Conservation (phyloP, 2,113 vertebrate genomes). For the Tricholaema leucomelas region DNA sequence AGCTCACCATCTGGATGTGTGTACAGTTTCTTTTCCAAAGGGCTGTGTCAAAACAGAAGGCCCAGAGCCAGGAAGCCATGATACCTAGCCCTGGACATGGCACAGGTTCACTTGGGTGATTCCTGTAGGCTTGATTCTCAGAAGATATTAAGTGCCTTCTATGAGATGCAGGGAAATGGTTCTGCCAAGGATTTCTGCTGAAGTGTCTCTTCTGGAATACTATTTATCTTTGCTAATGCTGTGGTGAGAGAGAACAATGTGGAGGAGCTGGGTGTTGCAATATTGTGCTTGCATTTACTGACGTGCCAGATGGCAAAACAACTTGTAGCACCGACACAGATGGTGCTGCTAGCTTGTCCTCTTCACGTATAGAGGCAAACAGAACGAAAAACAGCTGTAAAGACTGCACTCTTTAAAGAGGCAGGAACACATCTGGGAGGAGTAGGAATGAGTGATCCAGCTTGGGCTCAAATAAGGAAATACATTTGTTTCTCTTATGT, state of each 20-base stretch:
- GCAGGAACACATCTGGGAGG: background rate
- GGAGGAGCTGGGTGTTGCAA: background rate
- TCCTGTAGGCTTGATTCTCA: background rate
- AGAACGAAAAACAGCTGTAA: background rate
- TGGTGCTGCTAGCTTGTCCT: background rate
- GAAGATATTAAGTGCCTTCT: background rate
- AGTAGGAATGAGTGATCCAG: fast-evolving
- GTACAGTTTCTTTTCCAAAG: background rate
- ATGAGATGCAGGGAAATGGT: background rate
- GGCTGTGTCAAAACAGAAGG: background rate
- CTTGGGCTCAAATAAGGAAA: background rate
- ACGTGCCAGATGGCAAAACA: background rate
- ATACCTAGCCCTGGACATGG: background rate
- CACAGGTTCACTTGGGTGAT: background rate
- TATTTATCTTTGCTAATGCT: background rate
- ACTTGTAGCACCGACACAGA: background rate
- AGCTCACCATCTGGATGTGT: background rate
- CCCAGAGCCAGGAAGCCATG: background rate
- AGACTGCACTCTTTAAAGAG: background rate
- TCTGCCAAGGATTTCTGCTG: constrained; percentile 15
- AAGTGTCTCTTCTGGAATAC: background rate
- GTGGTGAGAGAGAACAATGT: background rate
- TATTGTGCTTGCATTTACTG: background rate
- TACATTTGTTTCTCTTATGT: background rate
- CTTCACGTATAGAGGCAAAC: background rate